Evolutionary conservation across 2,113 vertebrate genomes (phyloP).

Genomic region (Tamias sibiricus): DNA sequence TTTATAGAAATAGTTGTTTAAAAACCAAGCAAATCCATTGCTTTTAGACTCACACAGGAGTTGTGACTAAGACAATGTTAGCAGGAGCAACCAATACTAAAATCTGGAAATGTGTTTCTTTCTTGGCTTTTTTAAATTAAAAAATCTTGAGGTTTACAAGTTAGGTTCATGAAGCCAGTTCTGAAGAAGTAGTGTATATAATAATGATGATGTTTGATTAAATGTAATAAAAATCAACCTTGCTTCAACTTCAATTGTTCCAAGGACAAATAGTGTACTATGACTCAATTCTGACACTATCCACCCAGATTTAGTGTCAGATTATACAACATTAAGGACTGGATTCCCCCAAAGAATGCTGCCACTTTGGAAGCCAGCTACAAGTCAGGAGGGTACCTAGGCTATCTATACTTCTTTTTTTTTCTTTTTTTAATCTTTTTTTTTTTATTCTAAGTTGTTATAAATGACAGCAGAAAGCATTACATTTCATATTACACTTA

Average conservation of each 20-base stretch:
- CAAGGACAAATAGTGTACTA: background rate
- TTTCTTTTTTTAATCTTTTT: too few relatives aligned
- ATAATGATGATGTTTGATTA: slow-evolving; percentile 10
- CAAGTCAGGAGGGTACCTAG: background rate
- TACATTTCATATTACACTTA: too few relatives aligned
- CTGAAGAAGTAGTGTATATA: background rate
- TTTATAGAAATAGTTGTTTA: background rate
- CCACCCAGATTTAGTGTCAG: background rate
- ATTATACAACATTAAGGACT: background rate
- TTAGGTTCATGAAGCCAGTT: background rate
- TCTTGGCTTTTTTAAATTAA: background rate
- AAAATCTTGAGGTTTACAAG: background rate
- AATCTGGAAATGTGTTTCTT: background rate
- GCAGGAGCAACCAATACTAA: slow-evolving; percentile 65
- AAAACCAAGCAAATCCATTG: background rate
- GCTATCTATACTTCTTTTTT: background rate
- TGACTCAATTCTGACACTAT: background rate
- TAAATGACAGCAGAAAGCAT: too few relatives aligned
- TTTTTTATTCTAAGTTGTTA: too few relatives aligned
- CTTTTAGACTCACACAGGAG: background rate
- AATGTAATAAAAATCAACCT: background rate
- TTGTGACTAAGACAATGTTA: slow-evolving; percentile 13
- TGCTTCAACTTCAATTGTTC: background rate
- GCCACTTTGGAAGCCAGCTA: background rate
- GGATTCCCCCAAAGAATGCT: background rate